These are phyloP conservation scores for Caenorhabditis elegans DNA, from an alignment of 1,140 invertebrate species.

Conservation along the genomic window DNA sequence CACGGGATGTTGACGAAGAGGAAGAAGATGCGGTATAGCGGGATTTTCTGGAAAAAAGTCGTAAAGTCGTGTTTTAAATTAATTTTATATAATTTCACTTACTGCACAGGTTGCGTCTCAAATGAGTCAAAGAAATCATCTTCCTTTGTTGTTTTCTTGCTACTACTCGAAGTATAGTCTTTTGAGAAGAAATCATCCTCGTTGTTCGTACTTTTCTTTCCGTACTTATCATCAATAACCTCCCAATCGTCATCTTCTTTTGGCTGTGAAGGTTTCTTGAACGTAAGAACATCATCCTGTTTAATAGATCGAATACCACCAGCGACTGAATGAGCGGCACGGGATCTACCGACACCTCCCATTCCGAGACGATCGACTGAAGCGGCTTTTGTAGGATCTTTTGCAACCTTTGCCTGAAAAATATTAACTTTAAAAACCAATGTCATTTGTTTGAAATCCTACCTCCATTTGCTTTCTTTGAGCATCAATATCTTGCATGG, in stretches of 20 bases:
- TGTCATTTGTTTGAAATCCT: not conserved
- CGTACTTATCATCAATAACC: slow-evolving; percentile 34
- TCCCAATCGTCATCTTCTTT: slow-evolving; percentile 49
- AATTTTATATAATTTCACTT: not conserved
- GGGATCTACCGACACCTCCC: slow-evolving; percentile 76
- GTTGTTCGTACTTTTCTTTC: slow-evolving; percentile 17
- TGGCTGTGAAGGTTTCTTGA: slow-evolving; percentile 23
- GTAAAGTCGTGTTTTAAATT: not conserved
- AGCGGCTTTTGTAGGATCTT: slow-evolving; percentile 81
- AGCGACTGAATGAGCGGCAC: slow-evolving; percentile 80
- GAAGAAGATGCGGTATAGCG: slow-evolving; percentile 29
- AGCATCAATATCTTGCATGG: slow-evolving; percentile 31
- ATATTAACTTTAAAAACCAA: not conserved
- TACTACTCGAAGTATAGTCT: not conserved
- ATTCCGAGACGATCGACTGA: slow-evolving; percentile 91
- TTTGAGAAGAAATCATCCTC: slow-evolving; percentile 30
- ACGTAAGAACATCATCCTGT: slow-evolving; percentile 71
- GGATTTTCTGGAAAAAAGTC: slow-evolving; percentile 12
- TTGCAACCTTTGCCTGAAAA: slow-evolving; percentile 70
- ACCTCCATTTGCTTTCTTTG: slow-evolving; percentile 34
- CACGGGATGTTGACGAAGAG: not conserved
- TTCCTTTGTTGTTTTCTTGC: slow-evolving; percentile 16
- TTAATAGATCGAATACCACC: slow-evolving; percentile 88
- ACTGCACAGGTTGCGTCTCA: slow-evolving; percentile 31
- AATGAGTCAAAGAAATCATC: slow-evolving; percentile 48